Evolutionary conservation across 2,888 invertebrate genomes (phyloP), one percentile per base, ranked within the genome.

Genomic region (Graphium colonna): DNA sequence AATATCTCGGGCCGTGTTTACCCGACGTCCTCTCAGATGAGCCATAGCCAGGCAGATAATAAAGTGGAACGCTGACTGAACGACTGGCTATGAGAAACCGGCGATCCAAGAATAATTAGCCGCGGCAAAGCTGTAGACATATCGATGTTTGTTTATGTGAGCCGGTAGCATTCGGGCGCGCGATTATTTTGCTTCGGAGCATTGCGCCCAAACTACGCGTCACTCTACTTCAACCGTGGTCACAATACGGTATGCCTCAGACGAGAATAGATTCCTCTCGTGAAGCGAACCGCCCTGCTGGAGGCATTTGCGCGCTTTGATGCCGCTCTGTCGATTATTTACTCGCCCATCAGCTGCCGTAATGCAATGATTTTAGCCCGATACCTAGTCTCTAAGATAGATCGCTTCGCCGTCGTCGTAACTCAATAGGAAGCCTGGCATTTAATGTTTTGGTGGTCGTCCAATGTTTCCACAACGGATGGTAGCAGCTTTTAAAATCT

Each of bases 201-300:
- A 60, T 61, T 67, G 65, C 63, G 64, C 64, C 69, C 74, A 72
- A 77, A 78, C 75, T 71, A 59, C 67, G 64, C 76, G 76, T 77
- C 82, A 73, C 65, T 75, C 64, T 60, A 56, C 60, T 59, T 68
- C 60, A 69, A 63, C 68, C 63, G 62, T 67, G 67, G 72, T 78
- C 78, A 80, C 77, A 80, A 77, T 76, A 79, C 75, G 73, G 73
- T 70, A 76, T 69, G 75, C 69, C 60, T 75, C 70, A 67, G 61
- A 64, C 71, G 51, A 64, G 67, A 73, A 77, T 74, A 73, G 60
- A 65, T 58, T 58, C 47, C n/a, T n/a, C n/a, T 45, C 38, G 45
- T 51, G 49, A 50, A 58, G 53, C 52, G 51, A 44, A 40, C 52
- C 58, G 58, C 33, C 2, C 33, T n/a, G 33, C 28, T 33, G 57